These are phyloP conservation scores for Chrysolophus pictus DNA, from an alignment of 2,797 vertebrate genomes.

Conservation along the genomic window DNA sequence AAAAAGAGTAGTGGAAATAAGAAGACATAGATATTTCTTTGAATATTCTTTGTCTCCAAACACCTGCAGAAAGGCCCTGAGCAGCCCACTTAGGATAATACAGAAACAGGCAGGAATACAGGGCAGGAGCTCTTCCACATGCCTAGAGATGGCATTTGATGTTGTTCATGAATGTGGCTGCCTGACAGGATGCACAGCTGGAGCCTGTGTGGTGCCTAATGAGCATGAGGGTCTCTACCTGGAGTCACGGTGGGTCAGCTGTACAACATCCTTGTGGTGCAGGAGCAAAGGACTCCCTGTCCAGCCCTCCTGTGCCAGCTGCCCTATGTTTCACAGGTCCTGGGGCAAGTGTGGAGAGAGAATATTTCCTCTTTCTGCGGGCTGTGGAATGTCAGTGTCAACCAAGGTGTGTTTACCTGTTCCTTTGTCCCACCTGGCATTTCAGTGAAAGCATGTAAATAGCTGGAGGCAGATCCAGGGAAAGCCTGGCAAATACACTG, in stretches of 20 bases:
- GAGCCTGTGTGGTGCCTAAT: no score
- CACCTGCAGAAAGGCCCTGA: not conserved
- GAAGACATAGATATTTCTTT: not conserved
- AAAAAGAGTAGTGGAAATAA: not conserved
- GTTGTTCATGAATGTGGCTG: not conserved
- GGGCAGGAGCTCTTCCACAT: not conserved
- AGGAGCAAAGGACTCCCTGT: not conserved
- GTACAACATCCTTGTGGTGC: not conserved
- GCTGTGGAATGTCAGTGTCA: not conserved
- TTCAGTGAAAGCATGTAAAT: not conserved
- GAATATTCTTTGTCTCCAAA: not conserved
- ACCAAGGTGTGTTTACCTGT: accelerated
- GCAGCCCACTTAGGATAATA: not conserved
- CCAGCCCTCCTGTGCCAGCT: accelerated
- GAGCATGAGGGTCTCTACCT: not conserved
- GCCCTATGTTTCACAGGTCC: not conserved
- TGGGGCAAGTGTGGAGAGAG: accelerated
- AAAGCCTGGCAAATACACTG: not conserved
- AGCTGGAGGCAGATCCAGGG: not conserved
- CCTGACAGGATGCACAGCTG: not conserved
- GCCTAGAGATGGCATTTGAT: not conserved
- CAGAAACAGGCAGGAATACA: not conserved
- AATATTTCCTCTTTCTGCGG: accelerated
- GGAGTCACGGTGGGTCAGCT: accelerated
- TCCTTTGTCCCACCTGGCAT: not conserved